These are phyloP conservation scores for Melolontha melolontha DNA, from an alignment of 2,888 invertebrate genomes.

Conservation along the genomic window DNA sequence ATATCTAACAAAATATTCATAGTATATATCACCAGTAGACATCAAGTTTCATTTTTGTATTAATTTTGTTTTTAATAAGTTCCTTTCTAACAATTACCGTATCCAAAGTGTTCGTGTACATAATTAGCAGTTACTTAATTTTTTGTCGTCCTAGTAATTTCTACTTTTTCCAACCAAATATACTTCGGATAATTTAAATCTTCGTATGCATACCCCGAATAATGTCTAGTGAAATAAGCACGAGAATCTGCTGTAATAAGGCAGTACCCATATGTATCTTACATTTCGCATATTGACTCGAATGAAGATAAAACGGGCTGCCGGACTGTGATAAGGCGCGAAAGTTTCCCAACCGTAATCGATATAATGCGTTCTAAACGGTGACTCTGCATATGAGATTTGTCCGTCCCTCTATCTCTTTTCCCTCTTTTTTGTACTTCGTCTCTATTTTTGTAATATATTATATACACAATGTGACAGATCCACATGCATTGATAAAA, in stretches of 20 bases:
- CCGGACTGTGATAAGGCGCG: slow-evolving; percentile 60
- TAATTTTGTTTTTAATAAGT: no score
- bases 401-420: slow-evolving; percentile 47
- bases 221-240: slow-evolving; percentile 21
- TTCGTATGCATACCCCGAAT: slow-evolving; percentile 11
- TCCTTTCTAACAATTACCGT: no score
- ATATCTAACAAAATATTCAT: no score
- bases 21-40: no score
- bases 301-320: slow-evolving; percentile 57
- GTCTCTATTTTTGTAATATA: slow-evolving; percentile 19
- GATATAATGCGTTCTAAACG: slow-evolving; percentile 55
- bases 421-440: slow-evolving; percentile 19
- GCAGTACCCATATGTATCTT: slow-evolving; percentile 41
- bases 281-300: slow-evolving; percentile 59
- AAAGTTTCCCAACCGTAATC: slow-evolving; percentile 55
- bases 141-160: no score
- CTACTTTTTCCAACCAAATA: no score
- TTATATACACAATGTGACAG: slow-evolving; percentile 46
- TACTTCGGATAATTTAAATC: not conserved
- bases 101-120: no score
- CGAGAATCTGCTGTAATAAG: slow-evolving; percentile 31
- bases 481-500: slow-evolving; percentile 46
- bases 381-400: slow-evolving; percentile 52
- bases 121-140: no score
- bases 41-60: no score